Evolutionary conservation across 2,888 invertebrate genomes (phyloP).

Genomic region (Sceliomorpha sp.): DNA sequence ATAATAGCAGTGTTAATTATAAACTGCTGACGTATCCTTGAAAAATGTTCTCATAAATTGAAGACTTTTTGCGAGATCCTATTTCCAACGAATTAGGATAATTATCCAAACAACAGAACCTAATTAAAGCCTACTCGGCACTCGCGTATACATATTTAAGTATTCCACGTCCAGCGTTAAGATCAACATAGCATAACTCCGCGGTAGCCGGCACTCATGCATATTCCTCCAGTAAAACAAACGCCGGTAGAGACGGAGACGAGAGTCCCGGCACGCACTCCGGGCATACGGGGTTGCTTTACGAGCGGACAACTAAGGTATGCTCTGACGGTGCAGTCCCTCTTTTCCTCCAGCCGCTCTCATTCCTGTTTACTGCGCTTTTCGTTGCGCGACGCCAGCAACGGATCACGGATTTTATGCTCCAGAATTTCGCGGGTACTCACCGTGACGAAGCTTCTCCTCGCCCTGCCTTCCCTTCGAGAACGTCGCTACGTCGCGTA

Average conservation of each 20-base stretch:
- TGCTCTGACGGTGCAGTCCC: conserved; percentile 68
- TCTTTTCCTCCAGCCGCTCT: conserved; percentile 54
- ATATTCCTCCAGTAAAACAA: conserved; percentile 71
- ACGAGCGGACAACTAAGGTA: conserved; percentile 80
- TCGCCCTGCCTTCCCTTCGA: conserved; percentile 55
- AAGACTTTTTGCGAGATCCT: neutral
- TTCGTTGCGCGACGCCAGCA: conserved; percentile 66
- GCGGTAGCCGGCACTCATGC: conserved; percentile 70
- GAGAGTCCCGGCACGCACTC: conserved; percentile 64
- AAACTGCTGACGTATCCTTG: conserved; percentile 17
- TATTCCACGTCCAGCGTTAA: conserved; percentile 68
- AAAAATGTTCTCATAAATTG: conserved; percentile 20
- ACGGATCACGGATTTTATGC: conserved; percentile 69
- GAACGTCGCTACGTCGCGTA: conserved; percentile 21
- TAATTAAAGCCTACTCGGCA: conserved; percentile 50
- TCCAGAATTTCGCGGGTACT: conserved; percentile 61
- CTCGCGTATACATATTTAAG: conserved; percentile 68
- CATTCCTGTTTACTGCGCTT: conserved; percentile 60
- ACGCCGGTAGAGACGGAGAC: conserved; percentile 54
- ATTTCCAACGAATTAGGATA: conserved; percentile 12
- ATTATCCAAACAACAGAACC: conserved; percentile 50
- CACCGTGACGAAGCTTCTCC: conserved; percentile 62
- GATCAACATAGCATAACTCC: conserved; percentile 75
- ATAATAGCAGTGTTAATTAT: no score
- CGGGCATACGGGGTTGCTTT: conserved; percentile 79